Base-by-base conservation (phyloP, 2,888 invertebrate species). In the Drosophila formosana region DNA sequence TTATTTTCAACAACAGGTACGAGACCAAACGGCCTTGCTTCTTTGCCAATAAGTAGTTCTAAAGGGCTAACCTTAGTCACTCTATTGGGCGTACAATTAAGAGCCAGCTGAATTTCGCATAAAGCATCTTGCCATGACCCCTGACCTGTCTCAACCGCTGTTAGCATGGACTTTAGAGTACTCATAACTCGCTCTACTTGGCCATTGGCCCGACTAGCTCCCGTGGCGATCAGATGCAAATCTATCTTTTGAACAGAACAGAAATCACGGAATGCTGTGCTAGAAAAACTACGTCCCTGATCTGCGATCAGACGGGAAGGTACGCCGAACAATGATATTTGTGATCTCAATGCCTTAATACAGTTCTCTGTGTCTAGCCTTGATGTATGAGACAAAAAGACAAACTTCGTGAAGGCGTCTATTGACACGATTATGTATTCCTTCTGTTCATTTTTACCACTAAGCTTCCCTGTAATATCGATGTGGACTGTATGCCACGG, bases 401-500 rank as follows among this genome's bases (percentile, higher is more conserved):
- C 55, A 18, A 5, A 55, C 9, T 63, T 47, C 4, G 63, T 63
- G 9, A 39, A 63, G 3, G 28, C 9, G 9, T 47, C 47, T 13
- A 47, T 47, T 13, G 7, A n/a, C 11, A 47, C 30, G 3, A 47
- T 47, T 0, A 53, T 5, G 6, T 53, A 41, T 4, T 63, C 53
- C n/a, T 63, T 63, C 9, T 11, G 9, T 11, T 63, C 63, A 49
- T 11, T 55, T 13, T 34, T 34, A 11, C 34, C 34, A 11, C 34
- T 34, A 11, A 37, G 37, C 30, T 57, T 60, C 39, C 43, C 55
- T 39, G 41, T 55, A 4, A 47, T 61, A 6, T 61, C 32, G 43
- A 61, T 37, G 18, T 47, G 63, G 2, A 63, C 13, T 11, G 56
- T 47, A 5, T 56, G 52, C 65, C 65, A 52, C n/a, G 62, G 53